Base-by-base conservation (phyloP, 2,797 vertebrate species). In the Uromys caudimaculatus region DNA sequence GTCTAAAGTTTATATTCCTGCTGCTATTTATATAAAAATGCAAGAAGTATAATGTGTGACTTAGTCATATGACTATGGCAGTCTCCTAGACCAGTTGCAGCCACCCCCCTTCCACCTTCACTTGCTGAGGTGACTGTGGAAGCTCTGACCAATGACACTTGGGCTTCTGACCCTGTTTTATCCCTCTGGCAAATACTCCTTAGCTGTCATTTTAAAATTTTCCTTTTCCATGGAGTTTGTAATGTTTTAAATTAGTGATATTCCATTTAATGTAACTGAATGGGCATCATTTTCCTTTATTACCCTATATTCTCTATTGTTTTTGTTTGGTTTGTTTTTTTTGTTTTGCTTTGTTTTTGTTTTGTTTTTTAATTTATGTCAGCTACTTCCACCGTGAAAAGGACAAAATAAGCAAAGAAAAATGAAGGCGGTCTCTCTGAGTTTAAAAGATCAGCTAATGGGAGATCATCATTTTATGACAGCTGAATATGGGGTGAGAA, bases 1-100 rank as follows among this genome's bases (percentile, higher is more conserved):
- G 44, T 91, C 92, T 95, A 35, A 91, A 85, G 92, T 95, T n/a
- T 93, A 24, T 91, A 84, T 96, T 73, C 64, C 64, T 95, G 60
- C 73, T 82, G 69, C 77, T 82, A 35, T n/a, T 27, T 89, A 76
- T 64, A 27, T 47, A 71, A 94, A 94, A 96, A 96, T 96, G 87
- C 64, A 58, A 91, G 73, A 92, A 41, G 38, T 50, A 88, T 92
- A 89, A 79, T 62, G 67, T 3, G 69, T 23, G 90, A 83, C 92
- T 81, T 94, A 81, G 85, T 92, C 86, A 89, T 47, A 78, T n/a
- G 79, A 92, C 86, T 73, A 14, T 8, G 29, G 62, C 78, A 2
- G 17, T 73, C 44, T 93, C 83, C 83, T 71, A 58, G 54, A 77
- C 52, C 67, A 58, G 3, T 58, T 89, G 23, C 19, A 91, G 58